Evolutionary conservation across 2,797 vertebrate genomes (phyloP).

Genomic region (Notolabrus celidotus): DNA sequence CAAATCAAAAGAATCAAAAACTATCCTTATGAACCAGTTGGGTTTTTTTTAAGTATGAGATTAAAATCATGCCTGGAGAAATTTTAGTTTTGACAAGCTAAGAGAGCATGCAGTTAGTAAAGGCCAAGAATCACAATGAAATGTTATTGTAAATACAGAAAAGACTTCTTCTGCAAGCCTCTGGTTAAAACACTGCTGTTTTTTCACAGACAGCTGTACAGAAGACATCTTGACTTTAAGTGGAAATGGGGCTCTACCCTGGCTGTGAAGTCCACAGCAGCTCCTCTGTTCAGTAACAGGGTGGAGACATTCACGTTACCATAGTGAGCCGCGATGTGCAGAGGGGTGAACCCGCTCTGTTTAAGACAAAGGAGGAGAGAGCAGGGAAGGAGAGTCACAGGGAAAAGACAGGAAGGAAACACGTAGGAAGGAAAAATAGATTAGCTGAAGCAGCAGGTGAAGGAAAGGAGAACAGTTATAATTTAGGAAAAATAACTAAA

Average conservation of each 20-base stretch:
- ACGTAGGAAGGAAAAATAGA: conserved; percentile 21
- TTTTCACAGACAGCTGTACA: conserved; percentile 5
- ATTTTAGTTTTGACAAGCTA: conserved; percentile 5
- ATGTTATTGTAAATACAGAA: conserved; percentile 2
- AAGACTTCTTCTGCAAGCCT: conserved; percentile 3
- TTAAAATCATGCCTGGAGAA: conserved; percentile 19
- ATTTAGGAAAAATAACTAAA: not conserved
- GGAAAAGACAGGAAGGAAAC: conserved; percentile 6
- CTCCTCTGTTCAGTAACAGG: conserved; percentile 96
- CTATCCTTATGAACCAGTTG: not conserved
- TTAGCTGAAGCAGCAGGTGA: conserved; percentile 15
- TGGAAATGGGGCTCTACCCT: conserved; percentile 85
- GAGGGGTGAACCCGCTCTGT: conserved; percentile 97
- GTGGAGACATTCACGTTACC: conserved; percentile 98
- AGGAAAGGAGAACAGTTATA: conserved; percentile 8
- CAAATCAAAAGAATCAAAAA: not conserved
- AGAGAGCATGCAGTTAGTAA: conserved; percentile 6
- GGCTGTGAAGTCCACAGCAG: conserved; percentile 97
- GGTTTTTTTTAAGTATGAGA: no score
- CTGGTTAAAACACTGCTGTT: not conserved
- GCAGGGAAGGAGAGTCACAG: conserved; percentile 12
- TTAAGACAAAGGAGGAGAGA: conserved; percentile 45
- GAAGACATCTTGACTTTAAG: conserved; percentile 8
- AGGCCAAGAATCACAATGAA: not conserved
- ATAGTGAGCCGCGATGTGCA: conserved; percentile 98